phyloP scores from a whole-genome alignment of 2,113 vertebrate genomes.

The Chelonoidis abingdonii region DNA sequence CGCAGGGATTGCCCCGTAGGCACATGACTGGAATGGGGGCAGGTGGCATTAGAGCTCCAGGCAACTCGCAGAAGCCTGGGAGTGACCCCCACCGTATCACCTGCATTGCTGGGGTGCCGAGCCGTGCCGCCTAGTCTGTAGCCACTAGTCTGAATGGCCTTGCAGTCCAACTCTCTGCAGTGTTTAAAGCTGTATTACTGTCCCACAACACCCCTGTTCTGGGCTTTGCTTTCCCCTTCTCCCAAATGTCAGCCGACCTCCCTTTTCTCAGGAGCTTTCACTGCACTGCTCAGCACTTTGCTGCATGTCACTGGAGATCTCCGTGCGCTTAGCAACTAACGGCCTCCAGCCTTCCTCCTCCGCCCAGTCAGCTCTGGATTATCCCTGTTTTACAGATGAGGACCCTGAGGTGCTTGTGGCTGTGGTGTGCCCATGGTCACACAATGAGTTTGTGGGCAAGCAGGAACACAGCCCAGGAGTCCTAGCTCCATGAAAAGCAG shows the following conservation, averaged over 20 bases:
- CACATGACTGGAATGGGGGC: neutral
- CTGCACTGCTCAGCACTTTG: neutral
- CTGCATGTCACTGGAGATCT: rapidly evolving
- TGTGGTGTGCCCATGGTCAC: neutral
- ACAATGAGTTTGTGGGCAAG: rapidly evolving
- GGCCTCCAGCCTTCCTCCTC: neutral
- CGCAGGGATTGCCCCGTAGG: neutral
- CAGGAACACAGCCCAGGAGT: neutral
- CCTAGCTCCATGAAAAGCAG: rapidly evolving
- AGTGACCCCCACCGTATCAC: too few species aligned
- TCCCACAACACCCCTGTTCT: rapidly evolving
- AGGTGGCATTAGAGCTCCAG: neutral
- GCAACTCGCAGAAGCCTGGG: neutral
- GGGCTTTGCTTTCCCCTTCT: neutral
- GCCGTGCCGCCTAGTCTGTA: neutral
- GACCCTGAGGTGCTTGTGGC: neutral
- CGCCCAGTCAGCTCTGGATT: neutral
- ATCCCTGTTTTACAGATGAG: neutral
- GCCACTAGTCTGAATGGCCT: neutral
- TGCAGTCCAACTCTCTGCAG: neutral
- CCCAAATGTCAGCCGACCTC: neutral
- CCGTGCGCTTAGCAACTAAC: neutral
- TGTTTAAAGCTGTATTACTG: neutral
- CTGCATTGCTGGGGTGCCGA: neutral
- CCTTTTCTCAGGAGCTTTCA: neutral